These are phyloP conservation scores for Crotalus viridis DNA, from an alignment of 2,113 vertebrate species.

Conservation along the genomic window DNA sequence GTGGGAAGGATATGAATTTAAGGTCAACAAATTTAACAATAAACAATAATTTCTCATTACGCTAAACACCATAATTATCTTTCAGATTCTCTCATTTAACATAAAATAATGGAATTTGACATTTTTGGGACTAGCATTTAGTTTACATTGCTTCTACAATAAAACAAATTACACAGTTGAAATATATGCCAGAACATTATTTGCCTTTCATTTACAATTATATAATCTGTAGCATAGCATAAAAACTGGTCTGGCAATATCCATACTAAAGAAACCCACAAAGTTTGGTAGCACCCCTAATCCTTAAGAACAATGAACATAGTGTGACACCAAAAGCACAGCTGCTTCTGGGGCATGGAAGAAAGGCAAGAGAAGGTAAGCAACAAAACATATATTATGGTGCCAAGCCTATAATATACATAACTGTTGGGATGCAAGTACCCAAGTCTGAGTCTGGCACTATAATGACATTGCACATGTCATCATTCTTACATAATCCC, in stretches of 20 bases:
- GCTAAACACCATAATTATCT: not conserved
- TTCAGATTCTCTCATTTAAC: not conserved
- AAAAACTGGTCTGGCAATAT: not conserved
- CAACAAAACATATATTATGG: not conserved
- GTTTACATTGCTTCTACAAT: not conserved
- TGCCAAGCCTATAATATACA: not conserved
- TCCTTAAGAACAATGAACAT: not conserved
- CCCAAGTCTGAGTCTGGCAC: not conserved
- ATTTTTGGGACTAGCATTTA: not conserved
- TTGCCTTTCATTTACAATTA: not conserved
- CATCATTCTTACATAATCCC: not conserved
- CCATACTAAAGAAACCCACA: not conserved
- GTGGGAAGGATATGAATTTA: not conserved
- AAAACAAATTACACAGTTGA: not conserved
- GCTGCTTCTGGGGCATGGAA: not conserved
- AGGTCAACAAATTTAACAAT: not conserved
- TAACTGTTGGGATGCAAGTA: not conserved
- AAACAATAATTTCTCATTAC: not conserved
- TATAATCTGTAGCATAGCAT: not conserved
- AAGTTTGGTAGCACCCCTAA: not conserved
- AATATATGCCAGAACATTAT: not conserved
- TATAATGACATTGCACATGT: not conserved
- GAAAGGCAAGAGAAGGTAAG: not conserved
- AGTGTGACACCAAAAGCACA: not conserved
- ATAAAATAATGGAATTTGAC: not conserved